phyloP scores from a whole-genome alignment of 2,113 vertebrate genomes.

The Anoura caudifer region DNA sequence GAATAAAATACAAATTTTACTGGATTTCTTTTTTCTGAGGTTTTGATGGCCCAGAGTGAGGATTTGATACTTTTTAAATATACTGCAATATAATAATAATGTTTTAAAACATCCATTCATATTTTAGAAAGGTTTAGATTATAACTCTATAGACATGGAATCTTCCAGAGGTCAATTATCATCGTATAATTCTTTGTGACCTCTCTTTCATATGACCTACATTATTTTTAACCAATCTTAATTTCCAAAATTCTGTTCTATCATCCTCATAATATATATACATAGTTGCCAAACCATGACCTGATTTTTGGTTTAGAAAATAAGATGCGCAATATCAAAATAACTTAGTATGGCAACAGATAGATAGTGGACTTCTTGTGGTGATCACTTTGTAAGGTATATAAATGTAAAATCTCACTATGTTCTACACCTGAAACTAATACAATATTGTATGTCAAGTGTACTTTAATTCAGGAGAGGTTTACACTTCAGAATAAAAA shows the following conservation, averaged over 20 bases:
- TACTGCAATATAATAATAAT: neutral
- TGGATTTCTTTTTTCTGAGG: neutral
- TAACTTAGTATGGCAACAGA: too few relatives aligned
- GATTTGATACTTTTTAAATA: neutral
- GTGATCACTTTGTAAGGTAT: too few relatives aligned
- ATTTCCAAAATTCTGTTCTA: neutral
- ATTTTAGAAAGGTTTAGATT: neutral
- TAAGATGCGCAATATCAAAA: neutral
- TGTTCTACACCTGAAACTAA: too few relatives aligned
- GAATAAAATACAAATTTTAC: neutral
- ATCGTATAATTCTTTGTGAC: neutral
- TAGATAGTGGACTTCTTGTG: too few relatives aligned
- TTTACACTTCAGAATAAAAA: too few relatives aligned
- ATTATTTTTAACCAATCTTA: neutral
- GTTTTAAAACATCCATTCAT: neutral
- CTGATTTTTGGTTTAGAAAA: neutral
- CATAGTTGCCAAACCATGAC: neutral
- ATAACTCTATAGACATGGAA: neutral
- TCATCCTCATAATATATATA: neutral
- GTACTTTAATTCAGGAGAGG: too few relatives aligned
- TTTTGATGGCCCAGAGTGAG: neutral
- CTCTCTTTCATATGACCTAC: neutral
- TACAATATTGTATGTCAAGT: too few relatives aligned
- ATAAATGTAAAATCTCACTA: too few relatives aligned
- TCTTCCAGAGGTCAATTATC: neutral